These are phyloP conservation scores for Agrilus planipennis DNA, from an alignment of 1,140 invertebrate species.

Conservation along the genomic window DNA sequence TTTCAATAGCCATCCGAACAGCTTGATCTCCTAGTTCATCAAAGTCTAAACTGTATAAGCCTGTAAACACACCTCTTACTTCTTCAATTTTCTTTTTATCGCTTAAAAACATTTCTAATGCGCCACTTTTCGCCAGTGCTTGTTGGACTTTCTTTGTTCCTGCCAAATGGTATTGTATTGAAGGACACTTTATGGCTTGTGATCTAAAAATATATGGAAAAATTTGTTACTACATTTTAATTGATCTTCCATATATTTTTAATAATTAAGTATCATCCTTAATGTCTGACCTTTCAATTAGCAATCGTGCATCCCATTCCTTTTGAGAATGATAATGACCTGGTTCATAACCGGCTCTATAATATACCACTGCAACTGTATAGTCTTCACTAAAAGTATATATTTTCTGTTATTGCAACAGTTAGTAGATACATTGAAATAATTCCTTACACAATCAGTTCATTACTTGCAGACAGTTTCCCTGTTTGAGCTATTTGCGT, in stretches of 20 bases:
- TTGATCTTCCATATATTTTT: background rate
- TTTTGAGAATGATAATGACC: slow-evolving; percentile 62
- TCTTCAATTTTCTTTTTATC: slow-evolving; percentile 41
- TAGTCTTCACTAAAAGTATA: slow-evolving; percentile 45
- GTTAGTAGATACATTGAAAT: background rate
- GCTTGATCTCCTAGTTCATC: slow-evolving; percentile 66
- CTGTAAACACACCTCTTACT: slow-evolving; percentile 76
- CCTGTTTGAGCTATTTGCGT: slow-evolving; percentile 46
- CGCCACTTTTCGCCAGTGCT: slow-evolving; percentile 58
- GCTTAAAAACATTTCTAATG: slow-evolving; percentile 61
- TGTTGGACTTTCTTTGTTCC: slow-evolving; percentile 87
- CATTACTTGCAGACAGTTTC: slow-evolving; percentile 44
- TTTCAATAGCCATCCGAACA: slow-evolving; percentile 66
- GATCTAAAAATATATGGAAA: slow-evolving; percentile 19
- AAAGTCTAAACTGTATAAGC: slow-evolving; percentile 79
- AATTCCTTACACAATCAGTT: slow-evolving; percentile 52
- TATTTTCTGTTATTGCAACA: background rate
- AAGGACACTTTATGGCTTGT: slow-evolving; percentile 89
- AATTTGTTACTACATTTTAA: slow-evolving; percentile 1
- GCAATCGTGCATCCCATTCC: slow-evolving; percentile 76
- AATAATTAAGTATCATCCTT: background rate
- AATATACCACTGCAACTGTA: slow-evolving; percentile 90
- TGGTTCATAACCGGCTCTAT: slow-evolving; percentile 82
- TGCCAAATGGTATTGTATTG: slow-evolving; percentile 78
- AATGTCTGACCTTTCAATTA: slow-evolving; percentile 59